Base-by-base conservation (phyloP, 2,113 vertebrate genomes). In the Macaca mulatta region DNA sequence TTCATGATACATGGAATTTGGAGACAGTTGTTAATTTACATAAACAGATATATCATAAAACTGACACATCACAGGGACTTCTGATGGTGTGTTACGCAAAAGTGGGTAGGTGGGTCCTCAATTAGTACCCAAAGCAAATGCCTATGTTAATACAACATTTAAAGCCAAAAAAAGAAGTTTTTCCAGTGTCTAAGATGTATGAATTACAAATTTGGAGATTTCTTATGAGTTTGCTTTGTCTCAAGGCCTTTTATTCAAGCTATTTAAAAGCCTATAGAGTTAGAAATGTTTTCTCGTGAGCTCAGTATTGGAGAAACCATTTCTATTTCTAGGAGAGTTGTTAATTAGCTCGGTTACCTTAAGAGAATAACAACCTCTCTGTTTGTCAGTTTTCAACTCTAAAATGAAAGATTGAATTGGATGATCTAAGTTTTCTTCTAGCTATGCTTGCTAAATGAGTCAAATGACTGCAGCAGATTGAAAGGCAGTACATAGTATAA, bases 341-440 rank as follows among this genome's bases (percentile, higher is more conserved):
- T 64, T 90, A 97, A 97, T 94, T 95, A 97, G 78, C 59, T 92
- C 72, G 30, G 48, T 96, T 98, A 97, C 82, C 92, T 93, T 90
- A 90, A 96, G 83, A 61, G 94, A 94, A 86, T 96, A 92, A 85
- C 32, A 77, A 17, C 32, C 55, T 94, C 61, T 75, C 48, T 93
- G n/a, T n/a, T n/a, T n/a, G 50, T 96, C 72, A 84, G 80, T 87
- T 94, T 97, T 96, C 82, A 85, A 30, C 38, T 94, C 74, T 94
- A 90, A 90, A 94, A 95, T 81, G 72, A 81, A 20, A 84, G 40
- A 43, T 43, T 92, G 45, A 88, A 85, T 43, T 64, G 75, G 22
- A 30, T 94, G 43, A 93, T 89, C 43, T 81, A 43, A 79, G n/a
- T 48, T 94, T 95, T 74, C 89, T 97, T 61, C 69, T 32, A 87